phyloP scores from a whole-genome alignment of 2,888 invertebrate genomes.

The Drosophila formosana region DNA sequence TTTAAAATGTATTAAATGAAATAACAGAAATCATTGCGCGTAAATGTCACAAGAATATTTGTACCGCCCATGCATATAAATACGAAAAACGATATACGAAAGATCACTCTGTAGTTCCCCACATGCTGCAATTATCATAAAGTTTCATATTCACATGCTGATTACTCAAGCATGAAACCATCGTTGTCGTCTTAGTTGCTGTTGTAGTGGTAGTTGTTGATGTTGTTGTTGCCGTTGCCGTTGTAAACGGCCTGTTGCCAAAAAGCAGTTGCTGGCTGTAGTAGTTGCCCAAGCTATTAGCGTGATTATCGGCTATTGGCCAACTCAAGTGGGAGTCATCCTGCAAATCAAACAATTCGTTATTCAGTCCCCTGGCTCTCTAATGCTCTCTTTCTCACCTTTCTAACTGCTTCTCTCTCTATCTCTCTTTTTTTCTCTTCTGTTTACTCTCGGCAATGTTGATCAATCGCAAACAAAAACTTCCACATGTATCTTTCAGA shows the following conservation, averaged over 20 bases:
- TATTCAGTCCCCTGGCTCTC: too few species aligned
- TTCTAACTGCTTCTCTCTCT: background rate
- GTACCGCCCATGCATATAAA: constrained; percentile 30
- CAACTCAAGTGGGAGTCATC: constrained; percentile 9
- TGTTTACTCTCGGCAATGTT: constrained; percentile 50
- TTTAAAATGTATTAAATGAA: constrained; percentile 1
- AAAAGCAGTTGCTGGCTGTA: constrained; percentile 25
- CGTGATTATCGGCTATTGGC: constrained; percentile 14
- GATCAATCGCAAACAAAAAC: constrained; percentile 60
- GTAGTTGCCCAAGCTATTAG: constrained; percentile 41
- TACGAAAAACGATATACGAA: background rate
- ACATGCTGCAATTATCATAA: constrained; percentile 13
- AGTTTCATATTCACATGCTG: constrained; percentile 18
- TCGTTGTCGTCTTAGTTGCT: constrained; percentile 6
- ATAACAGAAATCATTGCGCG: constrained; percentile 21
- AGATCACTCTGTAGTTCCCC: constrained; percentile 15
- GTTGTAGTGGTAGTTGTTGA: constrained; percentile 19
- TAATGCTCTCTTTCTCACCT: background rate
- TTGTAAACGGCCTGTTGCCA: constrained; percentile 22
- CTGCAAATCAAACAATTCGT: background rate
- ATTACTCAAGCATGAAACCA: constrained; percentile 38
- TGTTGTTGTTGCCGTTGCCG: constrained; percentile 9
- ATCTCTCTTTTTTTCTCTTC: background rate
- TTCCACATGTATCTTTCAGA: constrained; percentile 75
- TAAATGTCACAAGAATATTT: constrained; percentile 17